Base-by-base conservation (phyloP, 2,113 vertebrate genomes). In the Xyliphius kryptos region DNA sequence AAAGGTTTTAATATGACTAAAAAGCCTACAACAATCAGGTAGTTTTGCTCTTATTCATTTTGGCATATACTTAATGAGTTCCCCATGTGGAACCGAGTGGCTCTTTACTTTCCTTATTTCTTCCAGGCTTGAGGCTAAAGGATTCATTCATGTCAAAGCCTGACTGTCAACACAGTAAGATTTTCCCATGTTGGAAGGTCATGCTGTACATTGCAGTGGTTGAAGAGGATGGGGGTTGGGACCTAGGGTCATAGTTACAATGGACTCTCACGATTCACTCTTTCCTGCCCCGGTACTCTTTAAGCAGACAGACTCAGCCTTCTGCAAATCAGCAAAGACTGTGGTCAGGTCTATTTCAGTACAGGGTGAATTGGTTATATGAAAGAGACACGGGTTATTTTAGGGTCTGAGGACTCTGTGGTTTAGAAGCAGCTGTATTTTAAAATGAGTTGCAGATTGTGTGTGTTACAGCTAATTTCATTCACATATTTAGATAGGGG, bases 181-280 rank as follows among this genome's bases (percentile, higher is more conserved):
- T 59, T 72, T 75, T 71, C 60, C 71, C 78, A 11, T 63, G 59
- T 65, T 66, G 19, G 47, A 58, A 55, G 55, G 57, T 76, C 41
- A 75, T 16, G 61, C 16, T 56, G 2, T 22, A 48, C 37, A 38
- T 36, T 72, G 71, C 74, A 69, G 73, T 74, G 47, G 74, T 6
- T 17, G 13, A 26, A n/a, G 13, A 17, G 43, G 46, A 6, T 7
- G 16, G 41, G 40, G 26, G 12, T 63, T 61, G 43, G 38, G 37
- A 48, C 51, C 48, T n/a, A 8, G 66, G 70, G 69, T 76, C 66
- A 73, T 63, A 80, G 78, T 71, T 80, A 75, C 70, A 65, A 50
- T 40, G 56, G 52, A 63, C 64, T 71, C 61, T 63, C 65, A 61
- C 52, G 12, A 54, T 40, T 9, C 6, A 36, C 55, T 2, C 56